Percentiles rank a stretch among this genome's conserved stretches.
phyloP scores from a whole-genome alignment of 92 coral and sea anemone genomes.

The Porites evermanni region DNA sequence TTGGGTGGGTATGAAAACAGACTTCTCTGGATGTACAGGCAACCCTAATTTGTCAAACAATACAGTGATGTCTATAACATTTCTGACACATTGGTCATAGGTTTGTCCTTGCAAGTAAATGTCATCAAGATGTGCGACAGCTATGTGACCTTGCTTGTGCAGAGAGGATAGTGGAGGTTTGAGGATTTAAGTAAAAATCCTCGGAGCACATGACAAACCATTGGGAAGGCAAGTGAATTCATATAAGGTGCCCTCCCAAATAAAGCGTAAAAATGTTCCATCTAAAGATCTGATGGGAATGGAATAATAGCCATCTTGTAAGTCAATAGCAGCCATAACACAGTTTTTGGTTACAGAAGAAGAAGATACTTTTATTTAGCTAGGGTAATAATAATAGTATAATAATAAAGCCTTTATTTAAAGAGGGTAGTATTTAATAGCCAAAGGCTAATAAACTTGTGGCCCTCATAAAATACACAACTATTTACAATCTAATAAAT shows the following conservation, averaged over 20 bases:
- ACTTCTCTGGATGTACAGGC: constrained; percentile 47
- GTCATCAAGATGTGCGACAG: constrained; percentile 52
- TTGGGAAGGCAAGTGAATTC: constrained; percentile 65
- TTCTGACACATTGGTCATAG: constrained; percentile 38
- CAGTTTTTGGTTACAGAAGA: not conserved
- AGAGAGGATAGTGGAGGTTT: constrained; percentile 39
- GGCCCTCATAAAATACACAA: too few relatives aligned
- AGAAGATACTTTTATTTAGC: not conserved
- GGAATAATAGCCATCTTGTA: not conserved
- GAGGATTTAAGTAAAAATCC: constrained; percentile 40
- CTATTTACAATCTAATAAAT: too few relatives aligned
- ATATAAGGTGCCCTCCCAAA: not conserved
- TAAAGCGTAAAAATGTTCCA: not conserved
- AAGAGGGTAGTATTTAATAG: too few relatives aligned
- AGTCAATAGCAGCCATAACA: not conserved
- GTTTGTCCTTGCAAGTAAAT: constrained; percentile 54
- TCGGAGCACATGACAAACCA: constrained; percentile 50
- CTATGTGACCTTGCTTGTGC: constrained; percentile 55
- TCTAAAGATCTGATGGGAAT: constrained; percentile 21
- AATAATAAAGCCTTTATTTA: too few relatives aligned
- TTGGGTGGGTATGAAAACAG: constrained; percentile 22
- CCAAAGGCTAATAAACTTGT: too few relatives aligned
- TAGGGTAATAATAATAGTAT: too few relatives aligned
- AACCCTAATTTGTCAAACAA: constrained; percentile 35
- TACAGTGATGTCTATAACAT: constrained; percentile 55